These are phyloP conservation scores for Caerostris extrusa DNA, from an alignment of 1,140 invertebrate genomes.

Conservation along the genomic window DNA sequence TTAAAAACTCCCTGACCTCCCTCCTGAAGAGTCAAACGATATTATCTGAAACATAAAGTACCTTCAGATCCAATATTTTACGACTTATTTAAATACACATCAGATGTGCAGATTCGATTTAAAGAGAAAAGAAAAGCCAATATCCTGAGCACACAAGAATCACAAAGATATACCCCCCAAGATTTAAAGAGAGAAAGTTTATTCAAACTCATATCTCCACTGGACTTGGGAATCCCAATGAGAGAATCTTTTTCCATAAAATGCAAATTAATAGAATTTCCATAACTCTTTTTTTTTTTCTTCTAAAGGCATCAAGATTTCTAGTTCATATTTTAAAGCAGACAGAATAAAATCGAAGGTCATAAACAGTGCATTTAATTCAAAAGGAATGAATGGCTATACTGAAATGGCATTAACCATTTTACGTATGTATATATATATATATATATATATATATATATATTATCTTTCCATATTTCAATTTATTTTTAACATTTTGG, in stretches of 20 bases:
- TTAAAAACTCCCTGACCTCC: neutral
- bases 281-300: neutral
- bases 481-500: too few relatives aligned
- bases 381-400: too few relatives aligned
- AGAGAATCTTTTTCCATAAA: slow-evolving; percentile 22
- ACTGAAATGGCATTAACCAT: too few relatives aligned
- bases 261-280: slow-evolving; percentile 44
- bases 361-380: slow-evolving; percentile 3
- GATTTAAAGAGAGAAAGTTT: neutral
- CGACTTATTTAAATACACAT: slow-evolving; percentile 23
- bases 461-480: too few relatives aligned
- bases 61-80: neutral
- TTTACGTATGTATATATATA: too few relatives aligned
- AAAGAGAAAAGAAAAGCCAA: neutral
- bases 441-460: too few relatives aligned
- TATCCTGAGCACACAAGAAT: neutral
- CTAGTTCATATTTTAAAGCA: neutral
- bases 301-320: neutral
- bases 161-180: neutral
- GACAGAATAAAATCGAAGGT: neutral
- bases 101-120: slow-evolving; percentile 17
- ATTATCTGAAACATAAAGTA: neutral
- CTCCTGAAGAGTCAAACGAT: neutral
- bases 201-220: neutral
- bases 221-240: neutral